Base-by-base conservation (phyloP, 2,113 vertebrate genomes). In the Ascaphus truei region DNA sequence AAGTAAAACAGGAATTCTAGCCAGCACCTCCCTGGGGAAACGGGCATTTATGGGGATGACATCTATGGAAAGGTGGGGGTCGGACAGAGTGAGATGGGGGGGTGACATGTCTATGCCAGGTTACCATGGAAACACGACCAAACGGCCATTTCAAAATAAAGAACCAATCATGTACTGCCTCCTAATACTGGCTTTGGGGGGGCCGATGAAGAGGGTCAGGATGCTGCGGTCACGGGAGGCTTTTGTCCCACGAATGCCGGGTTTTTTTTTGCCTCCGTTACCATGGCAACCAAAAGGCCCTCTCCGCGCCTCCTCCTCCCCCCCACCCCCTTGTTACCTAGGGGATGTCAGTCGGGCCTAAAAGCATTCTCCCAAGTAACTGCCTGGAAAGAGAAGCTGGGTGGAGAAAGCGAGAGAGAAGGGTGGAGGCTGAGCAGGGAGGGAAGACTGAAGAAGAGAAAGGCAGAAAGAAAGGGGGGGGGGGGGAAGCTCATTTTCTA, bases 211-310 rank as follows among this genome's bases (percentile, higher is more conserved):
- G 61, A 68, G 68, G 30, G 10, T 62, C 66, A 59, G 65, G 52
- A 59, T 39, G 55, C 41, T 50, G 39, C 53, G 34, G 41, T 56
- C 4, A 33, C 16, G 18, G 15, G 18, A 3, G 48, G 65, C 84
- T 76, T 88, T 88, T 89, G 84, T 86, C 82, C 76, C 26, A n/a
- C n/a, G 11, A 67, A 79, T 76, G 75, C 84, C 77, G 72, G 84
- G 78, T 77, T 86, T 79, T 83, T 34, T 43, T 68, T 60, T 13
- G 31, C 43, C 76, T 77, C 76, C 72, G 86, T 89, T 83, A 67
- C 84, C 71, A 82, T 84, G 73, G 83, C 63, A 81, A 90, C 88
- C 29, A 20, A 72, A 79, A 76, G 81, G 80, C 72, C 73, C 5
- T 15, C 23, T 67, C 53, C 36, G 8, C 1, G 5, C 5, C 15